Percentiles rank a stretch among this genome's conserved stretches.
phyloP scores from a whole-genome alignment of 2,888 invertebrate species.

The Ornithoptera alexandrae region DNA sequence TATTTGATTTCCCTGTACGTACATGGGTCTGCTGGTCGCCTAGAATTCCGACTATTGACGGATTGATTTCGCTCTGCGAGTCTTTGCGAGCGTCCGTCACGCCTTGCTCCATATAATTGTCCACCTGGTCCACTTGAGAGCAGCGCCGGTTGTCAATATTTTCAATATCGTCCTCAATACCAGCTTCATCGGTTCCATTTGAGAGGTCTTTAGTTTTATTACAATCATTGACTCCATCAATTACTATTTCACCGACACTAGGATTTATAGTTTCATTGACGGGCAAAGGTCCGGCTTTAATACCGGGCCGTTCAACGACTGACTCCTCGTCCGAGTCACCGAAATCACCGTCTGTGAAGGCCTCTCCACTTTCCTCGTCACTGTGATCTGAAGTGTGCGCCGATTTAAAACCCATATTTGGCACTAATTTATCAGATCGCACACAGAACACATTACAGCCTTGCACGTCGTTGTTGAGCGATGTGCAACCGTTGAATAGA shows the following conservation, averaged over 20 bases:
- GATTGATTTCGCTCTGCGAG: slow-evolving; percentile 67
- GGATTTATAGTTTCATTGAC: slow-evolving; percentile 64
- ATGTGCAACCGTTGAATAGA: slow-evolving; percentile 45
- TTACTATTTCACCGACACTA: slow-evolving; percentile 22
- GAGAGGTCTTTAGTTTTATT: slow-evolving; percentile 27
- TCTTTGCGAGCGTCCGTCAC: slow-evolving; percentile 53
- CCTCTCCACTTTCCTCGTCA: slow-evolving; percentile 69
- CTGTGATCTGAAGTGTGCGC: slow-evolving; percentile 65
- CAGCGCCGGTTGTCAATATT: slow-evolving; percentile 15
- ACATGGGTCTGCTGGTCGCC: slow-evolving; percentile 78
- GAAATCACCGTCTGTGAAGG: slow-evolving; percentile 73
- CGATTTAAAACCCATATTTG: slow-evolving; percentile 60
- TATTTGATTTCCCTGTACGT: slow-evolving; percentile 46
- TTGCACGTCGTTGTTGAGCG: not conserved
- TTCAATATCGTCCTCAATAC: not conserved
- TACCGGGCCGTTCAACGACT: slow-evolving; percentile 46
- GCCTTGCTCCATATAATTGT: slow-evolving; percentile 37
- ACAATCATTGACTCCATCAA: slow-evolving; percentile 4
- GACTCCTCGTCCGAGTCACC: slow-evolving; percentile 67
- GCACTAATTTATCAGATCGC: slow-evolving; percentile 18
- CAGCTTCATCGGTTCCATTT: slow-evolving; percentile 30
- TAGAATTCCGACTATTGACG: slow-evolving; percentile 76
- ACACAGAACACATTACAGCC: not conserved
- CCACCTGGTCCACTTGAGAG: slow-evolving; percentile 16
- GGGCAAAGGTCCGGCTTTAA: slow-evolving; percentile 45